Conservation (phyloP, 2,797 vertebrate species). For the Cichlasoma orientale region DNA sequence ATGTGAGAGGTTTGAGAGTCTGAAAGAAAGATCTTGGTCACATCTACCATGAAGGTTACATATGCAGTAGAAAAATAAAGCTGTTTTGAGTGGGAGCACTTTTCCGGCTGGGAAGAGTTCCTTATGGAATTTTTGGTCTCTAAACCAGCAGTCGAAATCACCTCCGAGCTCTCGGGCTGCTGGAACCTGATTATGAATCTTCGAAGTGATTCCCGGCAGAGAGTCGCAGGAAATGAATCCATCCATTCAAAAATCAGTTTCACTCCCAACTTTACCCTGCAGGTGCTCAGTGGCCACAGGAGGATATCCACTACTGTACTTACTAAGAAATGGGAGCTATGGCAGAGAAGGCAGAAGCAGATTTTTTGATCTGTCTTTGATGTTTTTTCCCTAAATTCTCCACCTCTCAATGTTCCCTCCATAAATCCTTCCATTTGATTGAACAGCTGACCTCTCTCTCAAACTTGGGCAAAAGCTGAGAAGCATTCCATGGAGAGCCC, state of each 20-base stretch:
- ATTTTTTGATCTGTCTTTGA: conserved; percentile 49
- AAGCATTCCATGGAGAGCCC: conserved; percentile 29
- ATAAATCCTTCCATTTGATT: conserved; percentile 34
- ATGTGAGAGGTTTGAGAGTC: neutral
- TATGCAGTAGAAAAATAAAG: neutral
- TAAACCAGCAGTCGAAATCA: conserved; percentile 38
- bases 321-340: conserved; percentile 6
- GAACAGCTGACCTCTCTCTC: conserved; percentile 51
- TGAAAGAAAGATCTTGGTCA: neutral
- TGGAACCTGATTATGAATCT: conserved; percentile 31
- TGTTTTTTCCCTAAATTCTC: neutral
- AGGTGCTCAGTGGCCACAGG: conserved; percentile 35
- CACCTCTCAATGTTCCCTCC: conserved; percentile 9
- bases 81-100: neutral
- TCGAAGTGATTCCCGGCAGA: conserved; percentile 8
- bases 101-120: neutral
- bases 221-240: conserved; percentile 13
- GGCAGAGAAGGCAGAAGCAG: conserved; percentile 13
- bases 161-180: neutral
- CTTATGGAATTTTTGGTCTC: conserved; percentile 10
- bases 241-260: conserved; percentile 28
- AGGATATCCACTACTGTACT: conserved; percentile 26
- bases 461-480: conserved; percentile 5
- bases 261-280: conserved; percentile 23
- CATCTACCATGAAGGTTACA: neutral